Conservation (phyloP, 2,113 vertebrate species). For the Melozone crissalis region DNA sequence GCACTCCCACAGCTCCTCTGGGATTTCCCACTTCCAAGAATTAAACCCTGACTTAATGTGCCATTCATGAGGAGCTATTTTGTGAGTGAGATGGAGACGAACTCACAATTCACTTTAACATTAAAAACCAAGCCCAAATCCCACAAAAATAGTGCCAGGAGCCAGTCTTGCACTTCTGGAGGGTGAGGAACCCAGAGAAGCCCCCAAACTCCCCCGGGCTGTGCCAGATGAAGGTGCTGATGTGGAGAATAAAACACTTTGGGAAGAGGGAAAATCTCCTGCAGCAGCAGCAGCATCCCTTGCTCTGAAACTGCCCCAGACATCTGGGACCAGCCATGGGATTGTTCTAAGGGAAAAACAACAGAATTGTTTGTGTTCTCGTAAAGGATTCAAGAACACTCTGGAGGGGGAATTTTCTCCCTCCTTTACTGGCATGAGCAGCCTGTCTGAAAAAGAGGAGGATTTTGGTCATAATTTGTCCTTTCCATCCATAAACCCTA, state of each 20-base stretch:
- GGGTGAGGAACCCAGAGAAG: neutral
- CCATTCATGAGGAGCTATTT: too few species aligned
- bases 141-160: neutral
- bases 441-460: neutral
- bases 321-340: neutral
- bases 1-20: too few species aligned
- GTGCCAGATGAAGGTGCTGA: rapidly evolving
- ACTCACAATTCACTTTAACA: neutral
- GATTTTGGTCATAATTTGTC: neutral
- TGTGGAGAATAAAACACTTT: rapidly evolving
- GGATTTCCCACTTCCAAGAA: too few species aligned
- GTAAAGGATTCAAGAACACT: too few species aligned
- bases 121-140: neutral
- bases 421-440: neutral
- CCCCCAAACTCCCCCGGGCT: neutral
- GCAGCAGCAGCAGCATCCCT: neutral
- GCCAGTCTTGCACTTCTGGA: neutral
- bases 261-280: neutral
- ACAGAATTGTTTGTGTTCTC: neutral
- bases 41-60: too few species aligned
- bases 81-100: neutral
- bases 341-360: neutral
- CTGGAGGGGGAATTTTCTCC: neutral
- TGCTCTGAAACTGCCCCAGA: neutral
- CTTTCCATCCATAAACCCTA: neutral